These are phyloP conservation scores for Xiphias gladius DNA, from an alignment of 2,113 vertebrate species.

Conservation along the genomic window DNA sequence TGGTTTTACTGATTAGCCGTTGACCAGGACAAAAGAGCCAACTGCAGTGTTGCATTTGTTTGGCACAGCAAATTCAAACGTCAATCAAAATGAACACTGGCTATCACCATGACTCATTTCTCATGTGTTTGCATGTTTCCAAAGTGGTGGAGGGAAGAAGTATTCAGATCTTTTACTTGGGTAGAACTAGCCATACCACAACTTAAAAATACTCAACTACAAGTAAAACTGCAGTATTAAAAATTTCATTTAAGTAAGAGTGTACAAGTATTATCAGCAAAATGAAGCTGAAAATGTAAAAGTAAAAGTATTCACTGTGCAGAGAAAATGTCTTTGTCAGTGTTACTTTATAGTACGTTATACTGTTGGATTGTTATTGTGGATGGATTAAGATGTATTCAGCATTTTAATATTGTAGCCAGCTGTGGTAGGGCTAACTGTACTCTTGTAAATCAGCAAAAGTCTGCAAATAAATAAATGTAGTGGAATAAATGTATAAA, in stretches of 20 bases:
- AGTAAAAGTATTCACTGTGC: not conserved
- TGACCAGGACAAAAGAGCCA: constrained; percentile 40
- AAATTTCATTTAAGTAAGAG: not conserved
- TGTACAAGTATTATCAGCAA: too few relatives aligned
- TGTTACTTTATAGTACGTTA: not conserved
- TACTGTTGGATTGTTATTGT: not conserved
- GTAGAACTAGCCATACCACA: not conserved
- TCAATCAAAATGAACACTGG: not conserved
- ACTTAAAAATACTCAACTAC: not conserved
- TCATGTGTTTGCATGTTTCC: not conserved
- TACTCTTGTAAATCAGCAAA: not conserved
- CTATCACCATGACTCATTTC: not conserved
- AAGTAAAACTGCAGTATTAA: not conserved
- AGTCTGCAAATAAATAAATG: not conserved
- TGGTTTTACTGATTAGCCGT: constrained; percentile 51
- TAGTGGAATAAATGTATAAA: not conserved
- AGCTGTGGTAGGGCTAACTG: not conserved
- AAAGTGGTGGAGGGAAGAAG: not conserved
- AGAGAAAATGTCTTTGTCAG: not conserved
- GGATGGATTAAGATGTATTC: not conserved
- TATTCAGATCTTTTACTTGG: not conserved
- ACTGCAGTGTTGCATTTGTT: not conserved
- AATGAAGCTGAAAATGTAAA: too few relatives aligned
- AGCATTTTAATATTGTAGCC: not conserved
- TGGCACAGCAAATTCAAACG: not conserved